phyloP scores from a whole-genome alignment of 2,888 invertebrate genomes.

The Maniola hyperantus region DNA sequence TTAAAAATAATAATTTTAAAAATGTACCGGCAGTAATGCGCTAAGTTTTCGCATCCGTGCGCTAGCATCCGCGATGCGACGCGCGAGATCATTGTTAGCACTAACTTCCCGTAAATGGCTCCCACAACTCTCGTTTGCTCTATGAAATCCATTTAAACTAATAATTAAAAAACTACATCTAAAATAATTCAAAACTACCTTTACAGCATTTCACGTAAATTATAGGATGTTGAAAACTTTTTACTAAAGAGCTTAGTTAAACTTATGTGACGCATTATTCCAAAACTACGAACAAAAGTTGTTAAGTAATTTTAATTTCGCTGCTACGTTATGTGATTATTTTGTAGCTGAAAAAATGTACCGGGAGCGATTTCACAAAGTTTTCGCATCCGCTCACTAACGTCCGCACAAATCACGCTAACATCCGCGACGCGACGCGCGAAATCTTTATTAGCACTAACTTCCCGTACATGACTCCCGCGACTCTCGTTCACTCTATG shows the following conservation, averaged over 20 bases:
- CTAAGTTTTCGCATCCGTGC: constrained; percentile 28
- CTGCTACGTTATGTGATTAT: neutral
- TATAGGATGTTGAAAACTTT: neutral
- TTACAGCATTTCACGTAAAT: neutral
- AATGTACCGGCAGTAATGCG: neutral
- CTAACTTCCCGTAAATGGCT: constrained; percentile 44
- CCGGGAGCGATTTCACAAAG: constrained; percentile 31
- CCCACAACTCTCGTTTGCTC: constrained; percentile 42
- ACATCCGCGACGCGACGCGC: constrained; percentile 33
- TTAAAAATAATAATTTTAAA: neutral
- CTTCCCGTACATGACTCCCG: constrained; percentile 45
- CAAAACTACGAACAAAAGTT: too few species aligned
- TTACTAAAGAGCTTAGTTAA: neutral
- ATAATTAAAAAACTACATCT: neutral
- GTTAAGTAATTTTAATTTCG: neutral
- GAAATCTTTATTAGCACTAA: constrained; percentile 46
- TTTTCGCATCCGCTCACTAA: constrained; percentile 29
- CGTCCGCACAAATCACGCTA: constrained; percentile 23
- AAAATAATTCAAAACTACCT: neutral
- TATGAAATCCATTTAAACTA: neutral
- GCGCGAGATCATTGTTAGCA: constrained; percentile 45
- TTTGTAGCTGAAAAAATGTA: constrained; percentile 12
- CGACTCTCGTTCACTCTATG: constrained; percentile 43
- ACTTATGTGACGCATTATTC: too few species aligned
- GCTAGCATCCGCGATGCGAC: constrained; percentile 24